A percentile compares a stretch with the other conserved stretches of the same genome.
These are phyloP conservation scores for Bombus pyrosoma DNA, from an alignment of 1,140 invertebrate species.

Conservation along the genomic window DNA sequence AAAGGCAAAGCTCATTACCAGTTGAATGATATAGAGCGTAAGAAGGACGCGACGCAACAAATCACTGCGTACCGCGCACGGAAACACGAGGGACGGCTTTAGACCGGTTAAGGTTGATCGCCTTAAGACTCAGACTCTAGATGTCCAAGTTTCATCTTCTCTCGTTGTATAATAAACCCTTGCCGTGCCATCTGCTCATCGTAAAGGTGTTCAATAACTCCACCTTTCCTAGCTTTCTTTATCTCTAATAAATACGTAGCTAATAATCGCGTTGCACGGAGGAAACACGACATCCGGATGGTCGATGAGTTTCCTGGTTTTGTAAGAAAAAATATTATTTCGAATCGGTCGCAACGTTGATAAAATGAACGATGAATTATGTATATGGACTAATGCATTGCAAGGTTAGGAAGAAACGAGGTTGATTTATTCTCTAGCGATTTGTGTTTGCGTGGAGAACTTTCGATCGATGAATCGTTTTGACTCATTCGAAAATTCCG, in stretches of 20 bases:
- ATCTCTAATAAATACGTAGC: too few relatives aligned
- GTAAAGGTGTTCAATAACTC: slow-evolving; percentile 23
- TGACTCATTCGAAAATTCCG: neutral
- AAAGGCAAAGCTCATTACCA: slow-evolving; percentile 44
- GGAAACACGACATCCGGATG: neutral
- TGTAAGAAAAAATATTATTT: neutral
- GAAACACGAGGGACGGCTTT: slow-evolving; percentile 31
- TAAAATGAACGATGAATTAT: slow-evolving; percentile 1
- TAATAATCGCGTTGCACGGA: neutral
- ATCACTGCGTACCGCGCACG: slow-evolving; percentile 36
- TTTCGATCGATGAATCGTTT: neutral
- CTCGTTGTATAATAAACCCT: slow-evolving; percentile 40
- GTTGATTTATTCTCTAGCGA: neutral
- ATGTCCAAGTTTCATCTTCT: slow-evolving; percentile 29
- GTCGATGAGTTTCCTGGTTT: neutral
- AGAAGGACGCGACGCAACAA: slow-evolving; percentile 48
- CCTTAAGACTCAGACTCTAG: slow-evolving; percentile 38
- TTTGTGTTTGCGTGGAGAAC: too few relatives aligned
- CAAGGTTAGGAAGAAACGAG: neutral
- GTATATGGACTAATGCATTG: neutral
- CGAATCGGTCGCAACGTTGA: neutral
- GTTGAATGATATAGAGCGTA: slow-evolving; percentile 51
- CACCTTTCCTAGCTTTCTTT: neutral
- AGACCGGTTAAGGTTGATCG: slow-evolving; percentile 55
- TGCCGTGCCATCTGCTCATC: neutral